Evolutionary conservation across 2,113 vertebrate species (phyloP), one percentile per base, ranked within the genome.

Genomic region (Dipodomys ordii): DNA sequence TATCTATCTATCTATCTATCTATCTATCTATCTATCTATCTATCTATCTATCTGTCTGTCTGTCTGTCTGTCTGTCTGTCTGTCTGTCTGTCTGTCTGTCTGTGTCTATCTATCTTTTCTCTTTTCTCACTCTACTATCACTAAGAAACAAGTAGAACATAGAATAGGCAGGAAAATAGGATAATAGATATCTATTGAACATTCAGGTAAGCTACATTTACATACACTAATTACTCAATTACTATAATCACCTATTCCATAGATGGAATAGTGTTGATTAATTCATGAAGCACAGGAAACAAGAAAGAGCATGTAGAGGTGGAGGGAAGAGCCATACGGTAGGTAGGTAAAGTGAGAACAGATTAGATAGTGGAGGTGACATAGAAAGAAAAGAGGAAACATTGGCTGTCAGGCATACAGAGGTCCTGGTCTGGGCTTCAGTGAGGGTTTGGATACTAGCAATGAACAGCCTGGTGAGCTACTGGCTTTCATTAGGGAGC

Each of bases 271-370:
- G 53, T 49, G 23, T 46, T 86, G 9, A 76, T 19, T 91, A 64
- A 89, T 81, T 95, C 12, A 83, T 88, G 78, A 74, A 92, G 39
- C 39, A 74, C 35, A 84, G 22, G 32, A 68, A 5, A 39, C 39
- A 39, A 15, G 27, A 32, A 53, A 81, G 76, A 90, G 62, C 6
- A 49, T 23, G 13, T 49, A 57, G 30, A 91, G 69, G 35, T 44
- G 9, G 27, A 76, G 67, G 84, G 16, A 27, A 83, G 16, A n/a
- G 64, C 6, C 25, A 73, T 0, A 35, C 12, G 0, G 35, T 86
- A 44, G 0, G 35, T 86, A 44, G 11, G 30, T 13, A 39, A 39
- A 2, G 32, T 30, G 28, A 91, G 27, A 71, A 83, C 62, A 68
- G 23, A 87, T 74, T 19, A 82, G 25, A 74, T 25, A 23, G 1